Evolutionary conservation across 2,797 vertebrate genomes (phyloP).

Genomic region (Epinephelus malabaricus): DNA sequence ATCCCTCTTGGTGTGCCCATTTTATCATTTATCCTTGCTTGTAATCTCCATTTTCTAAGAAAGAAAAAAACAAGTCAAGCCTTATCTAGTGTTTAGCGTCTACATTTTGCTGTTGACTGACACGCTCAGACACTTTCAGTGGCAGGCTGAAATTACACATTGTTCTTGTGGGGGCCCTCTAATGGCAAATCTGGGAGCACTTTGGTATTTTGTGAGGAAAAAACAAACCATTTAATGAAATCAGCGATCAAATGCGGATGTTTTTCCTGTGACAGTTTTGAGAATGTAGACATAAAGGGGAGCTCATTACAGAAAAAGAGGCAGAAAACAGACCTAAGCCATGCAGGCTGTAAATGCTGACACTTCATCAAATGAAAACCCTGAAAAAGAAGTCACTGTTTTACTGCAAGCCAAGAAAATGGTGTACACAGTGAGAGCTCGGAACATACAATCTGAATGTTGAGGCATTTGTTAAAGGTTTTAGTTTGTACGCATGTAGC

Average conservation of each 20-base stretch:
- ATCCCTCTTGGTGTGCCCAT: background rate
- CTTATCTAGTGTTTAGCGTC: slow-evolving; percentile 29
- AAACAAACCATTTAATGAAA: slow-evolving; percentile 68
- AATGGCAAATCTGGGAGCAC: slow-evolving; percentile 64
- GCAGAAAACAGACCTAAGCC: slow-evolving; percentile 37
- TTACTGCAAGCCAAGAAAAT: slow-evolving; percentile 12
- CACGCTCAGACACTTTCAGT: slow-evolving; percentile 40
- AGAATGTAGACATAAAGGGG: slow-evolving; percentile 45
- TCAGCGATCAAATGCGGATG: slow-evolving; percentile 54
- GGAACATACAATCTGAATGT: background rate
- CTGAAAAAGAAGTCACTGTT: slow-evolving; percentile 5
- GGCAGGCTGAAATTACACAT: slow-evolving; percentile 70
- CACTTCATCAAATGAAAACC: slow-evolving; percentile 39
- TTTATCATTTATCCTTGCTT: slow-evolving; percentile 19
- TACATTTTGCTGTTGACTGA: slow-evolving; percentile 55
- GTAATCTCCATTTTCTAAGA: slow-evolving; percentile 28
- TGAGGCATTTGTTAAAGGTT: background rate
- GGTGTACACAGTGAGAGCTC: background rate
- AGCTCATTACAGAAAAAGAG: slow-evolving; percentile 34
- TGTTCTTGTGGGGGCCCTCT: slow-evolving; percentile 58
- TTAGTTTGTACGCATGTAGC: background rate
- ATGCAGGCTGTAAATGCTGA: slow-evolving; percentile 28
- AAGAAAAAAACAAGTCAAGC: slow-evolving; percentile 43
- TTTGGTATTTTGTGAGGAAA: slow-evolving; percentile 52
- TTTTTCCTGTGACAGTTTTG: slow-evolving; percentile 53